Evolutionary conservation across 2,113 vertebrate species (phyloP).

Genomic region (Lophotis ruficrista): DNA sequence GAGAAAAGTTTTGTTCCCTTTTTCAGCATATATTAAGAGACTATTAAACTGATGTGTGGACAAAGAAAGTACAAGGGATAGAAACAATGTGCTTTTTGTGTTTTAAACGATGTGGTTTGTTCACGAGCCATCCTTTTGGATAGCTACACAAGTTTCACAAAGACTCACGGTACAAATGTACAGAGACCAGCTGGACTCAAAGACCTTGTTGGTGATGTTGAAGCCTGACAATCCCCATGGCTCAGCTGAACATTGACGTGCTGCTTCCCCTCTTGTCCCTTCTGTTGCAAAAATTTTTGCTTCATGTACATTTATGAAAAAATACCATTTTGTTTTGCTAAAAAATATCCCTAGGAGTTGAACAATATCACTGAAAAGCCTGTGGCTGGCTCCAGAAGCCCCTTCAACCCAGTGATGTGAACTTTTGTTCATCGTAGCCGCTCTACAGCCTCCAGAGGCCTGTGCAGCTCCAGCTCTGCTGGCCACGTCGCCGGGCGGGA

Average conservation of each 20-base stretch:
- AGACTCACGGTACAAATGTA: background rate
- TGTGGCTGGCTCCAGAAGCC: background rate
- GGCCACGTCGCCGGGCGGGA: accelerated
- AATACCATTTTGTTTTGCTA: background rate
- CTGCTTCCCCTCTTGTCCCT: background rate
- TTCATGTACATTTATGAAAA: background rate
- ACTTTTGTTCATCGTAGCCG: background rate
- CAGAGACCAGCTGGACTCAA: background rate
- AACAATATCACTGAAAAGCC: background rate
- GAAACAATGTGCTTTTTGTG: background rate
- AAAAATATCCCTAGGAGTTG: background rate
- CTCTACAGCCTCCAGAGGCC: background rate
- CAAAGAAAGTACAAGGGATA: background rate
- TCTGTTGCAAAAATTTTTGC: background rate
- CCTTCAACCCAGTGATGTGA: background rate
- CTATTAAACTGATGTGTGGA: background rate
- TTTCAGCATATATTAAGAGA: background rate
- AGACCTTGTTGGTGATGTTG: background rate
- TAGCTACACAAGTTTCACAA: background rate
- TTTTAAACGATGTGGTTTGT: background rate
- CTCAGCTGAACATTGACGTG: background rate
- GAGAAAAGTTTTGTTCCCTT: background rate
- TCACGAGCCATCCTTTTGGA: background rate
- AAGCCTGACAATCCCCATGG: background rate
- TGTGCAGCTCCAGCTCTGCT: accelerated